Evolutionary conservation across 2,888 invertebrate species (phyloP).

Genomic region (Xanthia icteritia): DNA sequence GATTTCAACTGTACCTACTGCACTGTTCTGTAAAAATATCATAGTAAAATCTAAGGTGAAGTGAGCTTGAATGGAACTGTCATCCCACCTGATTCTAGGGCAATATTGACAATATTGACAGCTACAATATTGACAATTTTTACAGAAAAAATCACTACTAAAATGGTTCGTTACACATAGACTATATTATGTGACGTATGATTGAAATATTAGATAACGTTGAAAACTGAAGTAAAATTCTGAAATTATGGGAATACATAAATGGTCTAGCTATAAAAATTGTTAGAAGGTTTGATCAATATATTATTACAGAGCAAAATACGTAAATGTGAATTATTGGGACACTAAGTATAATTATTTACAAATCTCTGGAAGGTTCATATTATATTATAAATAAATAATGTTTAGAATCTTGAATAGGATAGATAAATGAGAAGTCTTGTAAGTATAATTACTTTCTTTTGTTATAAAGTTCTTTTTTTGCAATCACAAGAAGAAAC

Average conservation of each 20-base stretch:
- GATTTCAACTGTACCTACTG: background rate
- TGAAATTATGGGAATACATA: background rate
- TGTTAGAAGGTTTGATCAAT: slow-evolving; percentile 27
- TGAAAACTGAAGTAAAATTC: background rate
- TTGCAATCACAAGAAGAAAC: background rate
- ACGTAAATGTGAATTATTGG: no score
- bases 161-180: background rate
- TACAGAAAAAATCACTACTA: background rate
- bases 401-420: background rate
- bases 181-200: no score
- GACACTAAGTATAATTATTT: background rate
- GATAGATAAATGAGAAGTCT: background rate
- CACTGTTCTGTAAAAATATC: background rate
- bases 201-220: background rate
- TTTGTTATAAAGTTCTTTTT: background rate
- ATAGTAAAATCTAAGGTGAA: background rate
- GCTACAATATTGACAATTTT: background rate
- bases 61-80: background rate
- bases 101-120: no score
- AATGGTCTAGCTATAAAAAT: slow-evolving; percentile 9
- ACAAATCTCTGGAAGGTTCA: background rate
- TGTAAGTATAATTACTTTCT: background rate
- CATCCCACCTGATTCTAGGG: no score
- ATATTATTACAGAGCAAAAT: background rate
- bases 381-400: background rate